phyloP scores from a whole-genome alignment of 2,797 vertebrate genomes.

The Botia kubotai region DNA sequence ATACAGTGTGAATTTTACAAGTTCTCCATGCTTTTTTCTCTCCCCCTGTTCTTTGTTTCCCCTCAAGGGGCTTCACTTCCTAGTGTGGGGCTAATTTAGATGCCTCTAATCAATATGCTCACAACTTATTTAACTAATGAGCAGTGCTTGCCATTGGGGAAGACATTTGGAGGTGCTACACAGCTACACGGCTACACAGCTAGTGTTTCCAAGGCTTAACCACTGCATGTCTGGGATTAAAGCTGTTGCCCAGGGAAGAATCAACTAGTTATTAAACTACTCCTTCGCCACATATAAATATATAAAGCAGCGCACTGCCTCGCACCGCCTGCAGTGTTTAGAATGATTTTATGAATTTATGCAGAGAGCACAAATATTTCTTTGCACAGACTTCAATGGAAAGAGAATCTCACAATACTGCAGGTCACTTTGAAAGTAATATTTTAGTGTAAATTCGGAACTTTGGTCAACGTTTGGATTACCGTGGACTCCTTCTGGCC shows the following conservation, averaged over 20 bases:
- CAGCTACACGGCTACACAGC: slow-evolving; percentile 56
- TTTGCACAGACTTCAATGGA: slow-evolving; percentile 7
- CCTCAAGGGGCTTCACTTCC: slow-evolving; percentile 60
- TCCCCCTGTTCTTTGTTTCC: slow-evolving; percentile 33
- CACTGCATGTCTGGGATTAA: slow-evolving; percentile 52
- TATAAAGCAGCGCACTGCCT: neutral
- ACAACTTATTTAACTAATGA: slow-evolving; percentile 75
- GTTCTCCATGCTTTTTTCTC: slow-evolving; percentile 10
- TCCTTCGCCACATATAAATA: slow-evolving; percentile 48
- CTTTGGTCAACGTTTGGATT: neutral
- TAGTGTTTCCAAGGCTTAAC: slow-evolving; percentile 43
- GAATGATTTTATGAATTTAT: slow-evolving; percentile 42
- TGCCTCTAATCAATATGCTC: slow-evolving; percentile 75
- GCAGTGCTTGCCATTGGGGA: slow-evolving; percentile 69
- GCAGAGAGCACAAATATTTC: slow-evolving; percentile 16
- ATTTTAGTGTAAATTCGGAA: slow-evolving; percentile 2
- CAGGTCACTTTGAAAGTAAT: neutral
- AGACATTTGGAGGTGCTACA: slow-evolving; percentile 75
- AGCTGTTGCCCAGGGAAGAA: slow-evolving; percentile 42
- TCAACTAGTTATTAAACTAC: slow-evolving; percentile 54
- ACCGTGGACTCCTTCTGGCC: neutral
- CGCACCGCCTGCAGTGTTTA: slow-evolving; percentile 1
- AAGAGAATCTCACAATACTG: slow-evolving; percentile 10
- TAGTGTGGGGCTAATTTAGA: slow-evolving; percentile 70
- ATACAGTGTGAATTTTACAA: slow-evolving; percentile 25